Evolutionary conservation across 1,140 invertebrate species (phyloP), one percentile per base, ranked within the genome.

Genomic region (Arion vulgaris): DNA sequence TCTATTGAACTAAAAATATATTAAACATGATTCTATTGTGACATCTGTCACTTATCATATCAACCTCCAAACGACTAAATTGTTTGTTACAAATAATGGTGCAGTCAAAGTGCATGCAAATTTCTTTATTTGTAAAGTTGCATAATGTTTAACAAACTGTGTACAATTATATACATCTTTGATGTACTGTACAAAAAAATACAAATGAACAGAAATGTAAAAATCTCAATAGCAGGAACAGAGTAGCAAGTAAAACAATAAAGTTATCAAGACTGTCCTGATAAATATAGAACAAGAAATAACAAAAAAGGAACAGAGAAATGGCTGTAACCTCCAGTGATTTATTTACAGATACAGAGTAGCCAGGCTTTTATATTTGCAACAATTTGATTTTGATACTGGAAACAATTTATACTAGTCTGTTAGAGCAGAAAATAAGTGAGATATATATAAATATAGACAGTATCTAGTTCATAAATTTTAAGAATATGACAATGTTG

Each of bases 31-130:
- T 45, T 45, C 41, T 45, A 7, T 7, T 45, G 15, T 45, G 5
- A 15, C 5, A 45, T 7, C 41, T 7, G 41, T 45, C 41, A 45
- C 41, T 45, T 45, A 45, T 15, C 41, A 45, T 15, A 45, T 15
- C 41, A 45, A 45, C 41, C 41, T 7, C 41, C 15, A 7, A 5
- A 45, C 15, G 41, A 45, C 41, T 45, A 7, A 45, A 45, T 5
- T 45, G 41, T n/a, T n/a, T 15, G 15, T 45, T 45, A 45, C 5
- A 45, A 45, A 7, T 7, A 45, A 45, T 45, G 5, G 5, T 45
- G 15, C 41, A 45, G 41, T 45, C 41, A 45, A 45, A 45, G 41
- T 76, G 49, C 74, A 76, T 76, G 74, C 74, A 76, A 49, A 36
- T 1, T 39, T 76, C 32, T 36, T 76, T 76, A 23, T 23, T 71